Base-by-base conservation (phyloP, 2,797 vertebrate species). In the Prunella strophiata region DNA sequence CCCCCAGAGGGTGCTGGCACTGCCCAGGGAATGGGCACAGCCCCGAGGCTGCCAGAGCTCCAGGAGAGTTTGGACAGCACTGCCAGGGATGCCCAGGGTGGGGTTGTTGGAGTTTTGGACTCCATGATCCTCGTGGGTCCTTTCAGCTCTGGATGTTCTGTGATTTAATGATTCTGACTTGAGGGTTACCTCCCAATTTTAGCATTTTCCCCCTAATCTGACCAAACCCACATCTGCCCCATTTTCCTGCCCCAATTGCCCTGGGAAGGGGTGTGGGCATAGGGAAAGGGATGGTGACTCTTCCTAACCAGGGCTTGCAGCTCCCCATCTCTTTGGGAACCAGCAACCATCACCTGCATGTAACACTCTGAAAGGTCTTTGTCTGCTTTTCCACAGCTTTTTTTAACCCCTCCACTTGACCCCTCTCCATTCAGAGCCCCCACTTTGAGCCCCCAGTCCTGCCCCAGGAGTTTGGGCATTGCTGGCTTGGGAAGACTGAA, bases 31-130 rank as follows among this genome's bases (percentile, higher is more conserved):
- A 59, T 19, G 62, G 48, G 1, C 40, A 36, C 3, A 0, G 18
- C 7, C 62, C 23, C 5, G 34, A 2, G 20, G 16, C 25, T 77
- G 55, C 0, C 52, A 74, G 47, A 67, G 40, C 62, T 1, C 47
- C 1, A 16, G 34, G 34, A 54, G 34, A 0, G 0, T 21, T 54
- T 40, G 55, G 5, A 68, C 16, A 45, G 0, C 0, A 0, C 30
- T 48, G 2, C 1, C 47, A 68, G 40, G 47, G 54, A 10, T 29
- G 63, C 27, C 0, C 54, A 61, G n/a, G 34, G 1, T 26, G 57
- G 65, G 42, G 5, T 26, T 70, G 9, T 7, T 54, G 73, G 29
- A 13, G 9, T 16, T 38, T 47, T 47, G 47, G 25, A 14, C 19
- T 38, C 1, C 1, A 7, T 21, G 16, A n/a, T 21, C 34, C 34